Base-by-base conservation (phyloP, 2,888 invertebrate genomes). In the Leistus spinibarbis region DNA sequence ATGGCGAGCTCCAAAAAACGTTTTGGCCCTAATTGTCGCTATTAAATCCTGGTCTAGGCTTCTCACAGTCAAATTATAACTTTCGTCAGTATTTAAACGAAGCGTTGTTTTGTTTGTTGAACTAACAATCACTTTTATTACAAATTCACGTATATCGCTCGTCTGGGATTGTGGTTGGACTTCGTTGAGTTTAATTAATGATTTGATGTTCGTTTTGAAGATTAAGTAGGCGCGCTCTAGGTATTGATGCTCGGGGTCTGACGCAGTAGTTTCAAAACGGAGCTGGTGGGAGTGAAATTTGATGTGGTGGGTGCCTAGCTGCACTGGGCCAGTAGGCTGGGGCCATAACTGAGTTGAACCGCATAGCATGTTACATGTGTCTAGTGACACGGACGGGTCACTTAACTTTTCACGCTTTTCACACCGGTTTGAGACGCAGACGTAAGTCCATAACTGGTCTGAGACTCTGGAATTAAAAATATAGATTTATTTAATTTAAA, bases 311-410 rank as follows among this genome's bases (percentile, higher is more conserved):
- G 89, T 89, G 78, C 91, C 92, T 22, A 94, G 87, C 77, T 89
- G 87, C 27, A 92, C 89, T 76, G 90, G 90, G 0, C 92, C 91
- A 1, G 93, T 93, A 68, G 95, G 94, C 84, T 91, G 91, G 24
- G 95, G 95, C 95, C 94, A 95, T 23, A 94, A 88, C 79, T 93
- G 91, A 24, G 89, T 88, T 73, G 90, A 88, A 23, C 93, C 93
- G 84, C 95, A 95, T 16, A 92, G 88, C 89, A 95, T 93, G 81
- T 91, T 91, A 86, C 95, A 95, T 5, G 93, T 93, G 56, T 90
- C 88, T 79, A 93, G 86, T 4, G 92, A 91, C 20, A 84, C 83
- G 77, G 87, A 85, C 3, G 85, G 80, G 24, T 86, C 80, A 24
- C 77, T 77, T 76, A 87, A 84, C 62, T 82, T 82, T 27, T 85